Evolutionary conservation across 1,140 invertebrate species (phyloP).

Genomic region (Papilio helenus): DNA sequence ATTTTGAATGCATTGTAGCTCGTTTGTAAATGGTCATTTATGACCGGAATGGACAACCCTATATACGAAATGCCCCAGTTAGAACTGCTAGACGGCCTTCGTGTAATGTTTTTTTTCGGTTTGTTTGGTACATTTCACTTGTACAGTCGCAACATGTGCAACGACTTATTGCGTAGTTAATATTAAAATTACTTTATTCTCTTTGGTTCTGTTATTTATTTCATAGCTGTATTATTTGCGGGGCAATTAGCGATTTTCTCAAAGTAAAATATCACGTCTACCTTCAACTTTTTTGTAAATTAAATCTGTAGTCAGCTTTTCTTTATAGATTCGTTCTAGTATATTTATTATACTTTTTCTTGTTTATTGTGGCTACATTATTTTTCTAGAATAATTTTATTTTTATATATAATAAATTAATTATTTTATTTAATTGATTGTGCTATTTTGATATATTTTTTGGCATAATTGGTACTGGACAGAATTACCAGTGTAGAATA

Average conservation of each 20-base stretch:
- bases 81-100: slow-evolving; percentile 10
- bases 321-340: no score
- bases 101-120: slow-evolving; percentile 32
- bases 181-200: neutral
- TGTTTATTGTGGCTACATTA: no score
- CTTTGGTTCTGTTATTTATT: neutral
- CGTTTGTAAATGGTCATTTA: neutral
- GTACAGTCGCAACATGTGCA: slow-evolving; percentile 9
- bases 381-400: no score
- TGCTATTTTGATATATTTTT: no score
- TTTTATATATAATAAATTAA: no score
- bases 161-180: neutral
- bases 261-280: no score
- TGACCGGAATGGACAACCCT: slow-evolving; percentile 19
- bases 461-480: neutral
- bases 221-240: neutral
- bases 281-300: no score
- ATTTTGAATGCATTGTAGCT: slow-evolving; percentile 1
- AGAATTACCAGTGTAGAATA: neutral
- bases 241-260: no score
- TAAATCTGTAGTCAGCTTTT: no score
- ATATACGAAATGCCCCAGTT: slow-evolving; percentile 25
- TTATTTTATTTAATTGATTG: no score
- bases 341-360: no score
- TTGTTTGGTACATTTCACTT: slow-evolving; percentile 28